Evolutionary conservation across 2,797 vertebrate genomes (phyloP).

Genomic region (Sebastes baramenuke): DNA sequence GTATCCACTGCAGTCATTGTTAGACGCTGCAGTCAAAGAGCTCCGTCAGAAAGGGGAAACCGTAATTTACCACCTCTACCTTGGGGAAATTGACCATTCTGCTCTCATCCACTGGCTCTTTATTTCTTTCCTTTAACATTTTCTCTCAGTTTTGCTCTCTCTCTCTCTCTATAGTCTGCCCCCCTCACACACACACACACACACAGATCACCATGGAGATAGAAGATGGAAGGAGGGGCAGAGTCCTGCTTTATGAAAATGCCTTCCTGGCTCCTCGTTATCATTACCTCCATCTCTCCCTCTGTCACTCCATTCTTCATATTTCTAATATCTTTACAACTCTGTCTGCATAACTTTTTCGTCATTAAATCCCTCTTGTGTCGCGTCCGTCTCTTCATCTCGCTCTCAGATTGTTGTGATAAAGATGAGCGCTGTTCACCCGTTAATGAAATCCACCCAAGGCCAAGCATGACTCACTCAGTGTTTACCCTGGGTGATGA

Average conservation of each 20-base stretch:
- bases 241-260: slow-evolving; percentile 27
- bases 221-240: slow-evolving; percentile 8
- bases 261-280: neutral
- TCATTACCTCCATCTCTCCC: neutral
- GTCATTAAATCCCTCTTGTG: neutral
- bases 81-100: slow-evolving; percentile 23
- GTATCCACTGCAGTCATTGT: neutral
- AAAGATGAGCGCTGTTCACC: slow-evolving; percentile 39
- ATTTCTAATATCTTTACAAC: neutral
- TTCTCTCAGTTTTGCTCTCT: neutral
- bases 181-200: neutral
- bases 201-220: slow-evolving; percentile 60
- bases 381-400: slow-evolving; percentile 2
- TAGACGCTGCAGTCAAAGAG: neutral
- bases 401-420: slow-evolving; percentile 30
- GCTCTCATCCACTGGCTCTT: slow-evolving; percentile 6
- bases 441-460: slow-evolving; percentile 64
- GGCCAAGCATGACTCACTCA: slow-evolving; percentile 61
- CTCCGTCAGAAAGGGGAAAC: neutral
- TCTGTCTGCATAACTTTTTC: slow-evolving; percentile 2
- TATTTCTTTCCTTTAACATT: slow-evolving; percentile 21
- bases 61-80: slow-evolving; percentile 5
- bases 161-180: neutral
- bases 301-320: neutral
- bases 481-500: slow-evolving; percentile 52